Evolutionary conservation across 2,113 vertebrate species (phyloP).

Genomic region (Calonectris borealis): DNA sequence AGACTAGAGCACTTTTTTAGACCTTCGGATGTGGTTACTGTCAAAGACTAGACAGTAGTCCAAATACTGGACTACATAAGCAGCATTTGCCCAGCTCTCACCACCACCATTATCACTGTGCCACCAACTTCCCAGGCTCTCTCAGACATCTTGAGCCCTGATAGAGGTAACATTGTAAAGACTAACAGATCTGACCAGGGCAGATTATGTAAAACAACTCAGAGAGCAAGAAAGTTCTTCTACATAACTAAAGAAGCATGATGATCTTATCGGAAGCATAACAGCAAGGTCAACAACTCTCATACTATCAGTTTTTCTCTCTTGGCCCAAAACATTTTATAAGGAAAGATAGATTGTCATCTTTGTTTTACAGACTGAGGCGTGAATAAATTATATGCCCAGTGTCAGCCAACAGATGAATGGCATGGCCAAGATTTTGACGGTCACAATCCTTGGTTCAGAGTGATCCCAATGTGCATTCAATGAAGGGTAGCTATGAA

Average conservation of each 20-base stretch:
- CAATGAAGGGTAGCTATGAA: not conserved
- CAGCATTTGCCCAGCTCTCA: not conserved
- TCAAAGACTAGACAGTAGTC: not conserved
- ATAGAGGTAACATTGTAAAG: not conserved
- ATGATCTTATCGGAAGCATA: not conserved
- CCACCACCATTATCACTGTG: not conserved
- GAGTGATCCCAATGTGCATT: not conserved
- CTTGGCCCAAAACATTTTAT: not conserved
- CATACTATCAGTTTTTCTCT: not conserved
- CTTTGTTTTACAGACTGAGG: not conserved
- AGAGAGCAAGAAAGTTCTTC: not conserved
- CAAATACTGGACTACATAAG: not conserved
- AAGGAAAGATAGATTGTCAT: not conserved
- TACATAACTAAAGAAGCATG: not conserved
- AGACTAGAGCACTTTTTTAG: not conserved
- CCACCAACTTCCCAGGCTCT: not conserved
- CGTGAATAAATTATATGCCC: not conserved
- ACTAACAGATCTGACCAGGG: not conserved
- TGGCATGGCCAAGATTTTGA: not conserved
- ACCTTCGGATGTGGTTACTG: not conserved
- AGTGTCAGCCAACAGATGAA: not conserved
- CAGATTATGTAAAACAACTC: not conserved
- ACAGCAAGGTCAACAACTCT: not conserved
- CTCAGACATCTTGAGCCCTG: not conserved
- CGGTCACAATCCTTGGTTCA: not conserved